phyloP scores from a whole-genome alignment of 1,140 invertebrate species.

The Drosophila parvula region DNA sequence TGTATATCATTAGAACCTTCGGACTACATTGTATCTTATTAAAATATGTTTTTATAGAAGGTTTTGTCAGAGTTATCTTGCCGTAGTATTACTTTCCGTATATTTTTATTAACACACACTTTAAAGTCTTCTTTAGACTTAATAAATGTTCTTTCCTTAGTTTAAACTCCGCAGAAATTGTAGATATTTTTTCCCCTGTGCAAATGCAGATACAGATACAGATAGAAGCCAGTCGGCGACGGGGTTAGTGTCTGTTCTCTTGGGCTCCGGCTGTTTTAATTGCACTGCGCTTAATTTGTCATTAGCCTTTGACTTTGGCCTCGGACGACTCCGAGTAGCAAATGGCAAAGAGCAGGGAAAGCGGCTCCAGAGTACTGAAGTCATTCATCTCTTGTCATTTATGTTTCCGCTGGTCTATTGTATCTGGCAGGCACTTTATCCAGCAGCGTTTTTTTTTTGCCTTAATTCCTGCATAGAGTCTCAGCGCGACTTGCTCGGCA shows the following conservation, averaged over 20 bases:
- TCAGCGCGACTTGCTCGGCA: slow-evolving; percentile 15
- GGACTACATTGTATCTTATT: too few species aligned
- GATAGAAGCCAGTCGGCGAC: slow-evolving; percentile 21
- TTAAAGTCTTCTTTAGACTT: too few species aligned
- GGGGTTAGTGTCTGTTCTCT: slow-evolving; percentile 32
- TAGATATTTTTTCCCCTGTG: slow-evolving; percentile 20
- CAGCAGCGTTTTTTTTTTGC: slow-evolving; percentile 27
- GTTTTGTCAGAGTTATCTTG: too few species aligned
- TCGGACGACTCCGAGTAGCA: slow-evolving; percentile 24
- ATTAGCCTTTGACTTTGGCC: slow-evolving; percentile 77
- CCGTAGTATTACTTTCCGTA: too few species aligned
- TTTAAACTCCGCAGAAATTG: too few species aligned
- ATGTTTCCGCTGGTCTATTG: slow-evolving; percentile 48
- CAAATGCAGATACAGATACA: slow-evolving; percentile 39
- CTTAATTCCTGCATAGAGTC: slow-evolving; percentile 11
- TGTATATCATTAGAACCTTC: too few species aligned
- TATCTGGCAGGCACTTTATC: slow-evolving; percentile 48
- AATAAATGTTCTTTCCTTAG: too few species aligned
- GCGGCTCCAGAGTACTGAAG: slow-evolving; percentile 37
- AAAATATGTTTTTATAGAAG: too few species aligned
- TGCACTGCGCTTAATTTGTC: slow-evolving; percentile 76
- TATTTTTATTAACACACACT: too few species aligned
- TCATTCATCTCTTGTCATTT: slow-evolving; percentile 69
- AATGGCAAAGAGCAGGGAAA: slow-evolving; percentile 9
- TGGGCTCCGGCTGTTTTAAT: slow-evolving; percentile 60